These are phyloP conservation scores for Petrophora chlorosata DNA, from an alignment of 2,888 invertebrate genomes.

Conservation along the genomic window DNA sequence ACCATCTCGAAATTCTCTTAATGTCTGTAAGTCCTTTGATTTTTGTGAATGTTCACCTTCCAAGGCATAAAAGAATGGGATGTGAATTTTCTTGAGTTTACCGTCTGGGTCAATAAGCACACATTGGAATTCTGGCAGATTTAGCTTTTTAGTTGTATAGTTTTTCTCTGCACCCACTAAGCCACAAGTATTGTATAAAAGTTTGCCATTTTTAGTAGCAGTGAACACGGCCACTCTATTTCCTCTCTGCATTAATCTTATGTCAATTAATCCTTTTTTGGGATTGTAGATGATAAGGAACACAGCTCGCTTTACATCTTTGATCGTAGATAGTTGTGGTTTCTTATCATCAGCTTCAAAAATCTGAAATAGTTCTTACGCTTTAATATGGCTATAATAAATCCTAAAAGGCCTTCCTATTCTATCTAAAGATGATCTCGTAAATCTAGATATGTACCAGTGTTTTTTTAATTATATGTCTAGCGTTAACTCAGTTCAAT, in stretches of 20 bases:
- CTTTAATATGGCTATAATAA: background rate
- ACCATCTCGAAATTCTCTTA: conserved; percentile 89
- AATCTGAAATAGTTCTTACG: conserved; percentile 55
- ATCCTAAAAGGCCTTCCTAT: no score
- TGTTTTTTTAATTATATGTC: no score
- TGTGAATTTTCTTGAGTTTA: conserved; percentile 90
- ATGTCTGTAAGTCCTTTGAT: conserved; percentile 93
- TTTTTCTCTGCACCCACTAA: conserved; percentile 88
- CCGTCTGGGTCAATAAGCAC: conserved; percentile 93
- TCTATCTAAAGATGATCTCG: no score
- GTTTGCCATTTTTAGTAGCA: conserved; percentile 92
- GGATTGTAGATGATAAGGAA: conserved; percentile 97
- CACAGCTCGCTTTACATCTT: conserved; percentile 85
- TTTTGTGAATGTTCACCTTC: conserved; percentile 94
- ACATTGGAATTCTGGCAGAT: conserved; percentile 87
- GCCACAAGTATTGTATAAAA: conserved; percentile 92
- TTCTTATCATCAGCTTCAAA: conserved; percentile 74
- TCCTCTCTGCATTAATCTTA: conserved; percentile 96
- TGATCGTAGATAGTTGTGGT: conserved; percentile 67
- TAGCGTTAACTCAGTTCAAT: no score
- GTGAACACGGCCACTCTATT: conserved; percentile 95
- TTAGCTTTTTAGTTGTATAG: conserved; percentile 81
- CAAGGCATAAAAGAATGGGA: conserved; percentile 96
- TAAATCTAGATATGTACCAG: no score
- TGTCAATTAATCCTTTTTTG: conserved; percentile 95